Evolutionary conservation across 1,140 invertebrate species (phyloP).

Genomic region (Mylabris phalerata): DNA sequence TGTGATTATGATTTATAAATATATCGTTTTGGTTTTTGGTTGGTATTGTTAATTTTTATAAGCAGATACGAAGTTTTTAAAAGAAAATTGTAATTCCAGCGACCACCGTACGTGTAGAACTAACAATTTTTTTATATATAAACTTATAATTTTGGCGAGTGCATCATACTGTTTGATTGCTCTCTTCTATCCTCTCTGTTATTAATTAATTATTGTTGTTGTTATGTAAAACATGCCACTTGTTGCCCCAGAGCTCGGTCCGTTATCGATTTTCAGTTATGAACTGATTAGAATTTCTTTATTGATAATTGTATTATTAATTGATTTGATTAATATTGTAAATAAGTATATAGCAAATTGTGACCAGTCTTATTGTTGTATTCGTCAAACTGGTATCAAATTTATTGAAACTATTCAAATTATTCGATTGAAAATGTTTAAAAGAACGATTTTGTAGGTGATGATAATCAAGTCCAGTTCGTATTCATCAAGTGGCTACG

Average conservation of each 20-base stretch:
- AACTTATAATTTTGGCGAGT: background rate
- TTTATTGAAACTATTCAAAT: no score
- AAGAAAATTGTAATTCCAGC: slow-evolving; percentile 17
- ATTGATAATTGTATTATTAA: no score
- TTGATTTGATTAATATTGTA: slow-evolving; percentile 10
- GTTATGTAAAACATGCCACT: slow-evolving; percentile 10
- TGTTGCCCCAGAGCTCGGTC: slow-evolving; percentile 11
- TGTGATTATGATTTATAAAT: slow-evolving; percentile 21
- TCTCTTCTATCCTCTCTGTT: slow-evolving; percentile 19
- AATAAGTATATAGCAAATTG: slow-evolving; percentile 17
- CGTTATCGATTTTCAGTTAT: slow-evolving; percentile 12
- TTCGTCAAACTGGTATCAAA: slow-evolving; percentile 8
- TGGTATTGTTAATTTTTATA: slow-evolving; percentile 19
- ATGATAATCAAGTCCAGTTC: slow-evolving; percentile 19
- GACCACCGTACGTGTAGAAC: slow-evolving; percentile 21
- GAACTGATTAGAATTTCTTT: slow-evolving; percentile 2
- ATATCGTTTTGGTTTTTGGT: slow-evolving; percentile 25
- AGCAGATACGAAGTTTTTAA: background rate
- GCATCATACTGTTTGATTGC: slow-evolving; percentile 9
- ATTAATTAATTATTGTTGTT: background rate
- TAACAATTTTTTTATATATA: slow-evolving; percentile 13
- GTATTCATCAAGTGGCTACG: slow-evolving; percentile 20
- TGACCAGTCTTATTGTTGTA: slow-evolving; percentile 14
- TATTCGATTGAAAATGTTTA: no score
- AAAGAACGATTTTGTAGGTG: no score